A percentile compares a stretch with the other conserved stretches of the same genome.
Evolutionary conservation across 2,888 invertebrate species (phyloP).

Genomic region (Schizotus pectinicornis): DNA sequence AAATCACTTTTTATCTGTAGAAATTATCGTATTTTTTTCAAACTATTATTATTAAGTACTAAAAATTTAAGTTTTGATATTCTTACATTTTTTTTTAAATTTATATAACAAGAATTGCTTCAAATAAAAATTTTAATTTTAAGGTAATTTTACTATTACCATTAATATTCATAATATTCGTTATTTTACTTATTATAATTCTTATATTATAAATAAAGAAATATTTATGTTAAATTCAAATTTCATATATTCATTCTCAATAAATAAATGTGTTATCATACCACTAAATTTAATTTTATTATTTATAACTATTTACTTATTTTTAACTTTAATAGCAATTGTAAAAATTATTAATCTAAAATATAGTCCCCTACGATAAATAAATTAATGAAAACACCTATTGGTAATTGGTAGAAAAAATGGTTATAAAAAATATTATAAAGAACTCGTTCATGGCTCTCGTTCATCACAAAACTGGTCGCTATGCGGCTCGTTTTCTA

Average conservation of each 20-base stretch:
- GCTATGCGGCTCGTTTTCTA: too few relatives aligned
- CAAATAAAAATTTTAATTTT: constrained; percentile 65
- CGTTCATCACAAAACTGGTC: too few relatives aligned
- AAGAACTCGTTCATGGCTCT: too few relatives aligned
- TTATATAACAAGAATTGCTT: constrained; percentile 68
- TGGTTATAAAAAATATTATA: too few relatives aligned
- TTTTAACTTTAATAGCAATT: constrained; percentile 65
- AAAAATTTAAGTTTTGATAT: constrained; percentile 64
- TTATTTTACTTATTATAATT: background rate
- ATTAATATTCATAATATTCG: constrained; percentile 41
- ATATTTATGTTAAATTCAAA: constrained; percentile 22
- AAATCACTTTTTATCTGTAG: constrained; percentile 64
- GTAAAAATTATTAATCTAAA: constrained; percentile 67
- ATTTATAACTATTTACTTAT: constrained; percentile 66
- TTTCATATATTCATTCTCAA: constrained; percentile 47
- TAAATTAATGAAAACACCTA: constrained; percentile 60
- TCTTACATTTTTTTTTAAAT: constrained; percentile 68
- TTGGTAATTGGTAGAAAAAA: too few relatives aligned
- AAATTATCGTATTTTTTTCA: constrained; percentile 62
- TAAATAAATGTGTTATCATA: constrained; percentile 64
- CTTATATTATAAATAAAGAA: constrained; percentile 24
- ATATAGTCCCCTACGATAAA: constrained; percentile 62
- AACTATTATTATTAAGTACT: constrained; percentile 60
- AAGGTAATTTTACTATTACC: constrained; percentile 47
- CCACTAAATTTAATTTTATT: constrained; percentile 62